Conservation (phyloP, 1,140 invertebrate genomes). For the Eupristina koningsbergeri region DNA sequence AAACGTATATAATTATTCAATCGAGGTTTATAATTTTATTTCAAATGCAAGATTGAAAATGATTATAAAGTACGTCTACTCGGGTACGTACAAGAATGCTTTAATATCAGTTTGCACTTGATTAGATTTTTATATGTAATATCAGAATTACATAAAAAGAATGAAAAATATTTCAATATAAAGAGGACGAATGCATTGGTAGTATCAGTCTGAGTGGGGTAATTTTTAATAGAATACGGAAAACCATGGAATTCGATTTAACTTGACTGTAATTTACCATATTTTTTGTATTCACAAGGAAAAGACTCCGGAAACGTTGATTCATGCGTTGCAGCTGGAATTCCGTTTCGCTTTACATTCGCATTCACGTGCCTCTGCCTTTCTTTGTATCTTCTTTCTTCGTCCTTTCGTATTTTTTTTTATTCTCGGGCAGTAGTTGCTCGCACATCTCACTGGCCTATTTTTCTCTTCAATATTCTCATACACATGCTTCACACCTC, state of each 20-base stretch:
- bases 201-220: background rate
- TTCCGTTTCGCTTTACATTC: conserved; percentile 33
- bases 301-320: conserved; percentile 38
- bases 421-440: background rate
- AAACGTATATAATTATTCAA: no score
- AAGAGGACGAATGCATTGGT: no score
- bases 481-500: background rate
- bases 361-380: conserved; percentile 31
- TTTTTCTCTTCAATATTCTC: conserved; percentile 26
- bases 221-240: background rate
- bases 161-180: no score
- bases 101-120: no score
- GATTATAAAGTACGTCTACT: no score
- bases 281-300: conserved; percentile 23
- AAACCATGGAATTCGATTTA: background rate
- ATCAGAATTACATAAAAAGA: background rate
- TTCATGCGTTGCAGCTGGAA: conserved; percentile 26
- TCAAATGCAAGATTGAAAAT: no score
- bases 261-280: conserved; percentile 21
- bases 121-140: no score
- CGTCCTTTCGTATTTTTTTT: conserved; percentile 24
- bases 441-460: conserved; percentile 41
- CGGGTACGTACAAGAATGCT: no score
- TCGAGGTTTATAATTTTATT: no score
- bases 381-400: background rate